phyloP scores from a whole-genome alignment of 2,888 invertebrate species.

The Nomada goodeniana region DNA sequence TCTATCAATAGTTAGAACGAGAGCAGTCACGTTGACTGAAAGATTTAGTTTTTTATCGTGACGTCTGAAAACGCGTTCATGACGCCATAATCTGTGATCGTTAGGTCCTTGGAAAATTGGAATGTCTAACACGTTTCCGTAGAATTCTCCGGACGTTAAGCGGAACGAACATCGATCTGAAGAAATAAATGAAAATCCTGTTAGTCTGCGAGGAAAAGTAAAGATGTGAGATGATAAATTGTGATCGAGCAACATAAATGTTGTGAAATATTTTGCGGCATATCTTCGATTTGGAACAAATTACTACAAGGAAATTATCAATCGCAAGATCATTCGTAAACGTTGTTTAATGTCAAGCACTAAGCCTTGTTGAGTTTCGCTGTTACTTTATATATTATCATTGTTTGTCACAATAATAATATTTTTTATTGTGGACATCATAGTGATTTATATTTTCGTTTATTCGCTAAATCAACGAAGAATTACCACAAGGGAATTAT shows the following conservation, averaged over 20 bases:
- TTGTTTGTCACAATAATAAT: too few species aligned
- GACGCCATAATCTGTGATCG: not conserved
- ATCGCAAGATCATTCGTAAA: not conserved
- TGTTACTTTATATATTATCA: too few species aligned
- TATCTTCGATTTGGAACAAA: too few species aligned
- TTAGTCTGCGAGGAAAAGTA: not conserved
- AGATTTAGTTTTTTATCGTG: not conserved
- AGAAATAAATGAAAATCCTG: constrained; percentile 22
- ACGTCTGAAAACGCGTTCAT: not conserved
- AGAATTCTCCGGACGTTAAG: not conserved
- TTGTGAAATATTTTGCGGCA: constrained; percentile 11
- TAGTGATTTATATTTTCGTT: too few species aligned
- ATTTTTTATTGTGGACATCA: too few species aligned
- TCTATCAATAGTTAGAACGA: not conserved
- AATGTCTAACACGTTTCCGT: constrained; percentile 15
- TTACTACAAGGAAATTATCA: not conserved
- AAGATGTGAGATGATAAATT: not conserved
- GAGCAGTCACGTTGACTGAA: not conserved
- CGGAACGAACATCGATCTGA: constrained; percentile 18
- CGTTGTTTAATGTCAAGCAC: too few species aligned
- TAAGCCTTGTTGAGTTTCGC: too few species aligned
- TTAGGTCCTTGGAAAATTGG: constrained; percentile 18
- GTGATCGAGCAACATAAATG: not conserved
- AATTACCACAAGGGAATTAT: not conserved
- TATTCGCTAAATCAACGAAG: too few species aligned